Conservation (phyloP, 2,888 invertebrate genomes). For the Drosophila anomelani region DNA sequence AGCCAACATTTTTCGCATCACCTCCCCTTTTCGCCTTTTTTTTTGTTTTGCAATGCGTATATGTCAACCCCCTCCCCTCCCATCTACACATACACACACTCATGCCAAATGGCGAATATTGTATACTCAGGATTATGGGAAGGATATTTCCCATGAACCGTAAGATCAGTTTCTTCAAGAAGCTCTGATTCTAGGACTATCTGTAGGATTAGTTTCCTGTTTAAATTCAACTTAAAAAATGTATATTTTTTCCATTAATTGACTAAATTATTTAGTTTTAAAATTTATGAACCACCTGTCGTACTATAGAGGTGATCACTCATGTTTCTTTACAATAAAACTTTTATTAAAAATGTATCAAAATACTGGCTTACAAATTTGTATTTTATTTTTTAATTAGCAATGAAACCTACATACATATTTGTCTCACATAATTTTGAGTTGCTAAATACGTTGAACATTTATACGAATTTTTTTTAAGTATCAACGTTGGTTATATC, state of each 20-base stretch:
- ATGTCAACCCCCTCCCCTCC: constrained; percentile 50
- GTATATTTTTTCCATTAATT: too few species aligned
- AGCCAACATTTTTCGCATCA: constrained; percentile 38
- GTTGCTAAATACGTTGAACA: neutral
- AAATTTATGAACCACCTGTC: neutral
- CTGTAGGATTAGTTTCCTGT: neutral
- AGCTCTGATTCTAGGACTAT: neutral
- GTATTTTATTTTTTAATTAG: neutral
- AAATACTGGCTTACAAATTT: too few species aligned
- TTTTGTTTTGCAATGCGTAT: constrained; percentile 58
- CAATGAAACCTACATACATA: neutral
- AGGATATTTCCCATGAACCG: neutral
- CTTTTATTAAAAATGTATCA: too few species aligned
- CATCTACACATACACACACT: neutral
- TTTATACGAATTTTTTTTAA: neutral
- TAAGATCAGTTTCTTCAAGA: neutral
- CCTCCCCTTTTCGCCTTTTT: constrained; percentile 5
- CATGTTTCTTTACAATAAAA: too few species aligned
- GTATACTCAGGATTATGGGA: neutral
- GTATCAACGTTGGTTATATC: too few species aligned
- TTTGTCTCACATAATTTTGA: neutral
- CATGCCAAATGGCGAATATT: neutral
- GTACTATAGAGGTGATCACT: neutral
- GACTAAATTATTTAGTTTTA: neutral
- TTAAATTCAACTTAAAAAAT: neutral